Percentiles rank a stretch among this genome's conserved stretches.
phyloP scores from a whole-genome alignment of 2,113 vertebrate species.

The Salminus brasiliensis region DNA sequence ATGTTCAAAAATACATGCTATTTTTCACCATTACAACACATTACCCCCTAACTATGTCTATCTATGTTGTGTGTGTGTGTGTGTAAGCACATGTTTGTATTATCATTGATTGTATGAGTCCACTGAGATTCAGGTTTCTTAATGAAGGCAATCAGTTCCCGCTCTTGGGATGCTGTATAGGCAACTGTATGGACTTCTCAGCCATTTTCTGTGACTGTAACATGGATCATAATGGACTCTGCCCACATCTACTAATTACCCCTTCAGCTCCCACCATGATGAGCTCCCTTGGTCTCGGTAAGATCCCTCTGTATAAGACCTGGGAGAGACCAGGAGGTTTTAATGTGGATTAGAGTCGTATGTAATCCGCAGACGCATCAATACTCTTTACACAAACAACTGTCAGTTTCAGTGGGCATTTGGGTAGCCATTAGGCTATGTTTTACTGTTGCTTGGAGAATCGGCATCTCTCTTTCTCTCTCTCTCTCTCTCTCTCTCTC shows the following conservation, averaged over 20 bases:
- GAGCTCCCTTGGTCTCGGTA: not conserved
- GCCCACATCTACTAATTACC: conserved; percentile 50
- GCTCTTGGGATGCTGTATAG: conserved; percentile 44
- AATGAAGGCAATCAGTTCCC: conserved; percentile 51
- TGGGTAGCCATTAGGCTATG: not conserved
- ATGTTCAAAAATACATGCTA: not conserved
- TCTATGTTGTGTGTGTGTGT: not conserved
- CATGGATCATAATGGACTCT: conserved; percentile 47
- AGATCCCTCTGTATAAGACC: conserved; percentile 7
- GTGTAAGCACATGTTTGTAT: not conserved
- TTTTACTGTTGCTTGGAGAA: conserved; percentile 7
- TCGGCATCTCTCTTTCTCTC: not conserved
- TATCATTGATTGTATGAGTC: not conserved
- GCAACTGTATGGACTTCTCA: conserved; percentile 18
- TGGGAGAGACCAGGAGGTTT: not conserved
- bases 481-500: not conserved
- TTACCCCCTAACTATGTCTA: not conserved
- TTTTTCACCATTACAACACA: conserved; percentile 34
- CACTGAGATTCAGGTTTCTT: conserved; percentile 37
- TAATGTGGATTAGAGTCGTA: conserved; percentile 4
- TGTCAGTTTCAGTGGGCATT: conserved; percentile 10
- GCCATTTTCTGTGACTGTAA: conserved; percentile 38
- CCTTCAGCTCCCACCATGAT: conserved; percentile 8
- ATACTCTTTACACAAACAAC: conserved; percentile 19
- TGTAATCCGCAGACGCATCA: not conserved